Evolutionary conservation across 2,113 vertebrate genomes (phyloP).

Genomic region (Cololabis saira): DNA sequence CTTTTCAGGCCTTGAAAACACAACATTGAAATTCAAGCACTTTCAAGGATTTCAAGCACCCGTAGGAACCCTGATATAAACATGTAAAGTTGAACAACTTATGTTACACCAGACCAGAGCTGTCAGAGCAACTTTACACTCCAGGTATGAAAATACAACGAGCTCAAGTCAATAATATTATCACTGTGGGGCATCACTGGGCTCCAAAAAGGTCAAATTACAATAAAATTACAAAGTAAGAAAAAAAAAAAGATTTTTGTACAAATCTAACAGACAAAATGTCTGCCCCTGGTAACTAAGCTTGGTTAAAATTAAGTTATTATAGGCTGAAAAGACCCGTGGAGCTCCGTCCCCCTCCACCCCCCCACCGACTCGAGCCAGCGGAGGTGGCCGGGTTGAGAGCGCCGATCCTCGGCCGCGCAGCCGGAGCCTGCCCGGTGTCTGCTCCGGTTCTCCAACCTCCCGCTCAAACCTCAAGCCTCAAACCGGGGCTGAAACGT

Average conservation of each 20-base stretch:
- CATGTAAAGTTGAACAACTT: too few species aligned
- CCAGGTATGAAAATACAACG: constrained; percentile 1
- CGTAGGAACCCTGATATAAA: too few species aligned
- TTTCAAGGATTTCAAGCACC: too few species aligned
- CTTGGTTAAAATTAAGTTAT: constrained; percentile 28
- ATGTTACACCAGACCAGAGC: background rate
- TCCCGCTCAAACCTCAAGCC: constrained; percentile 84
- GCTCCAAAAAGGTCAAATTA: constrained; percentile 23
- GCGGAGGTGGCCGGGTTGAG: constrained; percentile 70
- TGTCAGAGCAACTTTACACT: constrained; percentile 3
- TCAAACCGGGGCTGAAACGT: constrained; percentile 60
- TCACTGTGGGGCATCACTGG: constrained; percentile 6
- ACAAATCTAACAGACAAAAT: constrained; percentile 8
- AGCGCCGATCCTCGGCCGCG: constrained; percentile 64
- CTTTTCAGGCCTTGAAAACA: too few species aligned
- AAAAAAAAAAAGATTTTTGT: background rate
- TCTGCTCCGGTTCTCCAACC: too few species aligned
- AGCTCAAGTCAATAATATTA: background rate
- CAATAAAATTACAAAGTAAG: constrained; percentile 4
- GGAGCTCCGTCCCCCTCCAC: constrained; percentile 62
- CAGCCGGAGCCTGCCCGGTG: constrained; percentile 67
- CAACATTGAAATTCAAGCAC: too few species aligned
- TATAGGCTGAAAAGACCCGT: constrained; percentile 26
- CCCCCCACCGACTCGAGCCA: too few species aligned
- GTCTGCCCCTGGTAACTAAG: constrained; percentile 26